phyloP scores from a whole-genome alignment of 2,797 vertebrate species.

The Margarornis squamiger region DNA sequence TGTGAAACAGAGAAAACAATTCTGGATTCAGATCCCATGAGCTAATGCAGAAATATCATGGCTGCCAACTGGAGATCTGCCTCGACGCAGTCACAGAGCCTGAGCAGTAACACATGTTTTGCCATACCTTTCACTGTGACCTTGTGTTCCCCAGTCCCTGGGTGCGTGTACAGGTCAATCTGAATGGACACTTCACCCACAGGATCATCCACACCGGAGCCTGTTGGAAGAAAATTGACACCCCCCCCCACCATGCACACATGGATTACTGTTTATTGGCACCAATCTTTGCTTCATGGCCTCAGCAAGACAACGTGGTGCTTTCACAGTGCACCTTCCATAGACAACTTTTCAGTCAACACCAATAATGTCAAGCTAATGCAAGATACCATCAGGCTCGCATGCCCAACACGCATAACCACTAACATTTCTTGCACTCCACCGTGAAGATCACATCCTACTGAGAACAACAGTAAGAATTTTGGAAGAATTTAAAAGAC shows the following conservation, averaged over 20 bases:
- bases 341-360: neutral
- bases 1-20: neutral
- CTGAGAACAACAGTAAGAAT: neutral
- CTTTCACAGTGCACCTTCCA: neutral
- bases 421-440: neutral
- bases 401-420: neutral
- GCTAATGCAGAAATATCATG: neutral
- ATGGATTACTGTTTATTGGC: neutral
- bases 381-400: neutral
- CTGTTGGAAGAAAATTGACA: slow-evolving; percentile 71
- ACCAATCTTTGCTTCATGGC: neutral
- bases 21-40: neutral
- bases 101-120: neutral
- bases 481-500: neutral
- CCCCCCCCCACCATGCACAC: neutral
- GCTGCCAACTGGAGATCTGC: neutral
- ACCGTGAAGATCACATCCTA: neutral
- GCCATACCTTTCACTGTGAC: slow-evolving; percentile 91
- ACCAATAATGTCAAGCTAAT: accelerated
- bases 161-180: slow-evolving; percentile 93
- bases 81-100: accelerated
- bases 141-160: slow-evolving; percentile 91
- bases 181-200: slow-evolving; percentile 95
- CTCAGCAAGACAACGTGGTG: neutral
- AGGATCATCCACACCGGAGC: slow-evolving; percentile 88